Conservation (phyloP, 2,113 vertebrate genomes). For the Sorex fumeus region DNA sequence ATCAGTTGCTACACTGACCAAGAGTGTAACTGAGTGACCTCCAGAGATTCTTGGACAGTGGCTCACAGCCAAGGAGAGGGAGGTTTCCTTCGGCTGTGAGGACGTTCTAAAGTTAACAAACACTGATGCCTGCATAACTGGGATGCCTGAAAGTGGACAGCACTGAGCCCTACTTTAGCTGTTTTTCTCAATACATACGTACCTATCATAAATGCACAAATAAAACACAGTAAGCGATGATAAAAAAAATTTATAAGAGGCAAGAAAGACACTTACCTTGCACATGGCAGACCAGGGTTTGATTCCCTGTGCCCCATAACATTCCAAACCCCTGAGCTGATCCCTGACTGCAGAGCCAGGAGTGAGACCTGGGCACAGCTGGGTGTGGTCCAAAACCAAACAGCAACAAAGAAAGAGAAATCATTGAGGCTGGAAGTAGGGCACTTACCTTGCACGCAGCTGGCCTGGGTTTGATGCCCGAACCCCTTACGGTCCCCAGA, state of each 20-base stretch:
- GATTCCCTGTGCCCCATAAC: too few species aligned
- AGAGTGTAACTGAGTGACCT: background rate
- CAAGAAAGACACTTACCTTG: too few species aligned
- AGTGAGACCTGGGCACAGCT: too few species aligned
- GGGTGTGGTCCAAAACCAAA: background rate
- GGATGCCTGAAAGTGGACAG: background rate
- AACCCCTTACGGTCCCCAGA: too few species aligned
- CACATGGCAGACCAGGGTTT: too few species aligned
- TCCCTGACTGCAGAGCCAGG: too few species aligned
- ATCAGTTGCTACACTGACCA: background rate
- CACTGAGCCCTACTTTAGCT: background rate
- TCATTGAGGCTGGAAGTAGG: too few species aligned
- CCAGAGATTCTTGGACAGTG: background rate
- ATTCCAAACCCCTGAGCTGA: too few species aligned
- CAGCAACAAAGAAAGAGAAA: background rate
- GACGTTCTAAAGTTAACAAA: background rate
- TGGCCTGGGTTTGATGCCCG: too few species aligned
- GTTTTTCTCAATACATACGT: background rate
- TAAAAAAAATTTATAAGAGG: background rate
- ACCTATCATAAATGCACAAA: background rate
- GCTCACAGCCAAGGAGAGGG: background rate
- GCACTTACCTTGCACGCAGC: too few species aligned
- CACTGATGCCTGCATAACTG: background rate
- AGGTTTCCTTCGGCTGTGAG: background rate
- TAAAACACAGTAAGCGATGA: background rate